Evolutionary conservation across 1,140 invertebrate species (phyloP).

Genomic region (Drosophila nannoptera): DNA sequence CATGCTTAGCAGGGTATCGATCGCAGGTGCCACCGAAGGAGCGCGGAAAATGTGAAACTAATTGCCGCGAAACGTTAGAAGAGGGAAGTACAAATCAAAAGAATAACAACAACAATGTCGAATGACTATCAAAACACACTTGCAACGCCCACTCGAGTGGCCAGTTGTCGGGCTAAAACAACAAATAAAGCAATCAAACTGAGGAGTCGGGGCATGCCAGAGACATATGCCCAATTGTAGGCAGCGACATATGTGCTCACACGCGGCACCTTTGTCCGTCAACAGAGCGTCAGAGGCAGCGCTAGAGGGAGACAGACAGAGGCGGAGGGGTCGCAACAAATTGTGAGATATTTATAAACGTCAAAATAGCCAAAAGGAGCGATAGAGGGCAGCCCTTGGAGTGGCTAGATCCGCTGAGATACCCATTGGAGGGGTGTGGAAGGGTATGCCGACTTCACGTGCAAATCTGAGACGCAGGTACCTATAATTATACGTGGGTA

Average conservation of each 20-base stretch:
- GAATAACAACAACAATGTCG: conserved; percentile 29
- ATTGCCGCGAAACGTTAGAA: conserved; percentile 43
- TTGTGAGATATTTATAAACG: conserved; percentile 76
- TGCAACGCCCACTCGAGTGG: conserved; percentile 59
- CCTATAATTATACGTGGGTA: no score
- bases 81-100: conserved; percentile 6
- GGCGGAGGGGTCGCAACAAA: conserved; percentile 57
- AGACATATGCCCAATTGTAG: conserved; percentile 1
- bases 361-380: conserved; percentile 68
- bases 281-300: conserved; percentile 63
- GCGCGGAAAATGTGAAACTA: conserved; percentile 62
- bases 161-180: conserved; percentile 61
- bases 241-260: conserved; percentile 66
- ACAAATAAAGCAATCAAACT: conserved; percentile 78
- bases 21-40: conserved; percentile 64
- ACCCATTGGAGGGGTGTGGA: background rate
- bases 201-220: conserved; percentile 16
- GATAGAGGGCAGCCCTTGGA: conserved; percentile 1
- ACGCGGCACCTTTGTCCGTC: conserved; percentile 70
- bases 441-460: background rate
- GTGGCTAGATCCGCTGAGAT: conserved; percentile 50
- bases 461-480: no score
- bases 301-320: conserved; percentile 1
- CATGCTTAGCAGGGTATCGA: conserved; percentile 5
- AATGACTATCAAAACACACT: conserved; percentile 72